Conservation (phyloP, 2,888 invertebrate species). For the Apeira syringaria region DNA sequence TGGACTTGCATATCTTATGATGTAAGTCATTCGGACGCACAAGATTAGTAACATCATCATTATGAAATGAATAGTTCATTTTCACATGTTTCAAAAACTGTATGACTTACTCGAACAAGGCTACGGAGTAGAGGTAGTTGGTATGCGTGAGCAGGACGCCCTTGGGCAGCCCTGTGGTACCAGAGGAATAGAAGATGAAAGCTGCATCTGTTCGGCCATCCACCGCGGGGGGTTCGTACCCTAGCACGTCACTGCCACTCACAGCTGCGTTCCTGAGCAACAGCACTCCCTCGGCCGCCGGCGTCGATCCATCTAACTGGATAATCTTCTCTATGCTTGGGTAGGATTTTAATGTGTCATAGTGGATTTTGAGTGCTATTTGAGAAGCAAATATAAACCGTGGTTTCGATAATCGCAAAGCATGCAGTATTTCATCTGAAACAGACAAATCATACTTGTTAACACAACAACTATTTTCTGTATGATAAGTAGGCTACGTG, state of each 20-base stretch:
- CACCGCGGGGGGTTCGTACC: slow-evolving; percentile 31
- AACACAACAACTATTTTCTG: too few relatives aligned
- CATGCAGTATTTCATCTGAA: slow-evolving; percentile 85
- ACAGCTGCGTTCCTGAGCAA: slow-evolving; percentile 22
- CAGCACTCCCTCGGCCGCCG: slow-evolving; percentile 20
- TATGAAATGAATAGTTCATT: too few relatives aligned
- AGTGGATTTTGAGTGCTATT: slow-evolving; percentile 36
- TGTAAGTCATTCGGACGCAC: too few relatives aligned
- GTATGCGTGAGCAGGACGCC: slow-evolving; percentile 87
- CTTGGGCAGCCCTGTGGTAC: slow-evolving; percentile 91
- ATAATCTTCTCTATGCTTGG: slow-evolving; percentile 74
- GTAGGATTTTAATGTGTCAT: slow-evolving; percentile 29
- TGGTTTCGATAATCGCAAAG: slow-evolving; percentile 85
- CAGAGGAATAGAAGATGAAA: slow-evolving; percentile 79
- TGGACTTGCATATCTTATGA: too few relatives aligned
- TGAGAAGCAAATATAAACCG: slow-evolving; percentile 83
- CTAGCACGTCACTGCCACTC: slow-evolving; percentile 11
- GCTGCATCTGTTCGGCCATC: slow-evolving; percentile 33
- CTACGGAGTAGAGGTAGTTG: slow-evolving; percentile 48
- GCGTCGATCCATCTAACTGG: slow-evolving; percentile 28
- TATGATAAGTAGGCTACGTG: too few relatives aligned
- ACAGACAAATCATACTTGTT: too few relatives aligned
- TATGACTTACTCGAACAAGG: slow-evolving; percentile 21
- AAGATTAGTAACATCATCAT: too few relatives aligned
- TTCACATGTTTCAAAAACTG: background rate